phyloP scores from a whole-genome alignment of 2,888 invertebrate species.

The Hypsopygia costalis region DNA sequence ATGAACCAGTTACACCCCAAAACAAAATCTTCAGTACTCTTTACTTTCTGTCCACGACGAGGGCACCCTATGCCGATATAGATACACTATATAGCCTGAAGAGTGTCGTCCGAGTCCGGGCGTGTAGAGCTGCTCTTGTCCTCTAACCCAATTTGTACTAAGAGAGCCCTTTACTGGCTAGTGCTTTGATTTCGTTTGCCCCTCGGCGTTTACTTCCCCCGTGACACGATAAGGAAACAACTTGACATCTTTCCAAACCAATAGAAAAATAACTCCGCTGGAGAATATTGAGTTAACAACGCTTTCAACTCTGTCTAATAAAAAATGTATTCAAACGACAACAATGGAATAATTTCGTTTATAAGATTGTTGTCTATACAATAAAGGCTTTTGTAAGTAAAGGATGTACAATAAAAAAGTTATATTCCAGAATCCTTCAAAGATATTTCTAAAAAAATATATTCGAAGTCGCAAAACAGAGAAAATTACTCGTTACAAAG shows the following conservation, averaged over 20 bases:
- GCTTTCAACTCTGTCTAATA: slow-evolving; percentile 2
- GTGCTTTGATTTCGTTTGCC: slow-evolving; percentile 48
- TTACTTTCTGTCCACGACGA: too few relatives aligned
- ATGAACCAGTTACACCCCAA: too few relatives aligned
- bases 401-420: slow-evolving; percentile 36
- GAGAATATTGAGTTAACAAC: neutral
- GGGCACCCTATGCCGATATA: too few relatives aligned
- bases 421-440: slow-evolving; percentile 22
- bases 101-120: slow-evolving; percentile 12
- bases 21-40: too few relatives aligned
- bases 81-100: too few relatives aligned
- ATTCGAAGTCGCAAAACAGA: slow-evolving; percentile 34
- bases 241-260: neutral
- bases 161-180: slow-evolving; percentile 35
- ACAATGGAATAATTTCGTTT: slow-evolving; percentile 16
- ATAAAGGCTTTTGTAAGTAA: slow-evolving; percentile 28
- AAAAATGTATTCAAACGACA: slow-evolving; percentile 16
- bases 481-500: slow-evolving; percentile 31
- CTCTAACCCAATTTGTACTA: slow-evolving; percentile 52
- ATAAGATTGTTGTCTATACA: slow-evolving; percentile 22
- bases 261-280: neutral
- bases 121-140: slow-evolving; percentile 40
- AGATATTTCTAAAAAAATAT: slow-evolving; percentile 38
- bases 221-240: slow-evolving; percentile 2
- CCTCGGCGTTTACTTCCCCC: slow-evolving; percentile 16